Base-by-base conservation (phyloP, 2,888 invertebrate species). In the Lithosia quadra region DNA sequence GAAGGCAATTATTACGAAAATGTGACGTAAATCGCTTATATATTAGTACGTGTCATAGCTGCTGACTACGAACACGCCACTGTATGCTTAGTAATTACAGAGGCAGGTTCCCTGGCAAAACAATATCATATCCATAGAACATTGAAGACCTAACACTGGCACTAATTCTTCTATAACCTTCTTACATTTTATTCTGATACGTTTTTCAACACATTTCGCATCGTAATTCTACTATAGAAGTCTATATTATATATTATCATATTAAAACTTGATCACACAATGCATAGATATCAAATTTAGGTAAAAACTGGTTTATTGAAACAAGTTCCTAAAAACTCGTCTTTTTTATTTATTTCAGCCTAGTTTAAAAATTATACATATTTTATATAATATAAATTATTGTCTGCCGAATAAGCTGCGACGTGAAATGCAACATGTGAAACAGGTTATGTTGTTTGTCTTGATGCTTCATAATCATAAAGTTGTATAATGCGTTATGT, bases 361-460 rank as follows among this genome's bases (percentile, higher is more conserved):
- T 43, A 49, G 49, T 49, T 49, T n/a, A 3, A 49, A 49, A n/a
- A 49, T 49, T 49, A 49, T 49, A 49, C 49, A 49, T 49, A n/a
- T 13, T 13, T 13, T 49, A 28, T 28, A 28, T 49, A n/a, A 18
- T 49, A n/a, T n/a, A n/a, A n/a, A n/a, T n/a, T n/a, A 49, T 49
- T 49, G n/a, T n/a, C 49, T 49, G 49, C 49, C 18, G 18, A 49
- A 49, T 61, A 7, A 15, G 43, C 60, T 70, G 63, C 63, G 70
- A 63, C 60, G 33, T 56, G 64, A 59, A 21, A 67, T 59, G 73
- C 70, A 64, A 49, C 60, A 59, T 43, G 58, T 21, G 36, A 67
- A 68, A 76, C 72, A 72, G 67, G 79, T 70, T 69, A 69, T 56
- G 57, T 73, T 68, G 72, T 69, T 74, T 72, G 68, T 72, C 60